Evolutionary conservation across 2,888 invertebrate genomes (phyloP).

Genomic region (Pristionchus mayeri): DNA sequence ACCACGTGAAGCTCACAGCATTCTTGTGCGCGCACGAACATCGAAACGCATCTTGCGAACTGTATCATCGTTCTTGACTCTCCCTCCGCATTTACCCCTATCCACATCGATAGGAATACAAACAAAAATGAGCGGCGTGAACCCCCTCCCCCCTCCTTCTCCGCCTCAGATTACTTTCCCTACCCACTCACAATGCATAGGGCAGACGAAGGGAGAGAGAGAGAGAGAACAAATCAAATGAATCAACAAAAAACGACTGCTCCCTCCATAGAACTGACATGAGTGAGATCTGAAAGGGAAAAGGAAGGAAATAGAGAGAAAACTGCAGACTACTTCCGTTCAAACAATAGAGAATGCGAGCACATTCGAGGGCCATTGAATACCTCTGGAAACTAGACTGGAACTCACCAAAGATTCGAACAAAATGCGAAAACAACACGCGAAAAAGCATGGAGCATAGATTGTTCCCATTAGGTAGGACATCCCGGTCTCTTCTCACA

Average conservation of each 20-base stretch:
- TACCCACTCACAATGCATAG: conserved; percentile 16
- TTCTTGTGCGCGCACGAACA: neutral
- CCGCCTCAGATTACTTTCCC: conserved; percentile 33
- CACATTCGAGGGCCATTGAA: neutral
- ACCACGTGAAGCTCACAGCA: neutral
- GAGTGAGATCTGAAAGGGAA: neutral
- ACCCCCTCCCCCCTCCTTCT: neutral
- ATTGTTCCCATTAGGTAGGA: neutral
- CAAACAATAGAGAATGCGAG: conserved; percentile 10
- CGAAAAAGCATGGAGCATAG: neutral
- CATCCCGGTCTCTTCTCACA: neutral
- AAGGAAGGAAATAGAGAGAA: neutral
- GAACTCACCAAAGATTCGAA: neutral
- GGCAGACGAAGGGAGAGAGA: neutral
- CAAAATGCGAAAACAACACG: neutral
- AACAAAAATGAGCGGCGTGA: conserved; percentile 33
- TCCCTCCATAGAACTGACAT: conserved; percentile 13
- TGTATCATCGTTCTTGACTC: conserved; percentile 3
- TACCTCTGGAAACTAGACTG: conserved; percentile 12
- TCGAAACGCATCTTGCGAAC: neutral
- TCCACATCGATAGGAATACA: neutral
- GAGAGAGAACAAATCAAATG: neutral
- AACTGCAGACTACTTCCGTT: conserved; percentile 30
- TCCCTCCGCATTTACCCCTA: neutral
- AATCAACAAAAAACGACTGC: neutral